Evolutionary conservation across 2,888 invertebrate genomes (phyloP).

Genomic region (Sylvicola cinctus): DNA sequence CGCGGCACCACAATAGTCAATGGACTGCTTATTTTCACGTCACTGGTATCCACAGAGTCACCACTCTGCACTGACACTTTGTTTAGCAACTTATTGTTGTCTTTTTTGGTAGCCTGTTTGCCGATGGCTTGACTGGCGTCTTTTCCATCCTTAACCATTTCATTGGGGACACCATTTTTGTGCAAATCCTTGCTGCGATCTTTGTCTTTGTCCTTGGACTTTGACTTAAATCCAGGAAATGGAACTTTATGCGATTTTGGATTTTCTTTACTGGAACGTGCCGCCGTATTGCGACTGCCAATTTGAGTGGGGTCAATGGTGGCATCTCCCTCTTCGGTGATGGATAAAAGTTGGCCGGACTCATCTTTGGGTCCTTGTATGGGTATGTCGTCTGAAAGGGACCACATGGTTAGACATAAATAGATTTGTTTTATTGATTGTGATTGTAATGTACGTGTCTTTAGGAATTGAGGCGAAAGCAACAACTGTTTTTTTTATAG

Average conservation of each 20-base stretch:
- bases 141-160: too few relatives aligned
- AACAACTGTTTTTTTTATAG: too few relatives aligned
- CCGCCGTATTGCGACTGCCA: conserved; percentile 19
- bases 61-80: too few relatives aligned
- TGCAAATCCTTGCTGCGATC: conserved; percentile 13
- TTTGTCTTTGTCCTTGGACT: conserved; percentile 24
- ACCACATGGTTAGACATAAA: conserved; percentile 7
- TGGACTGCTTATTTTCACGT: too few relatives aligned
- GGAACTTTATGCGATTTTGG: conserved; percentile 24
- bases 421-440: not conserved
- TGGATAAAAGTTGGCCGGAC: conserved; percentile 18
- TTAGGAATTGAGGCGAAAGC: too few relatives aligned
- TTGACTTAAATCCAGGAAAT: conserved; percentile 23
- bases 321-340: conserved; percentile 20
- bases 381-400: conserved; percentile 73
- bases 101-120: too few relatives aligned
- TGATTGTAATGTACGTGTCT: too few relatives aligned
- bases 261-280: conserved; percentile 22
- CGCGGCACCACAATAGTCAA: too few relatives aligned
- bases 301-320: conserved; percentile 10
- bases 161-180: conserved; percentile 11
- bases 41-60: too few relatives aligned
- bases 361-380: conserved; percentile 37
- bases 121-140: too few relatives aligned
- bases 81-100: too few relatives aligned